Conservation (phyloP, 2,113 vertebrate species). For the Perognathus longimembris region DNA sequence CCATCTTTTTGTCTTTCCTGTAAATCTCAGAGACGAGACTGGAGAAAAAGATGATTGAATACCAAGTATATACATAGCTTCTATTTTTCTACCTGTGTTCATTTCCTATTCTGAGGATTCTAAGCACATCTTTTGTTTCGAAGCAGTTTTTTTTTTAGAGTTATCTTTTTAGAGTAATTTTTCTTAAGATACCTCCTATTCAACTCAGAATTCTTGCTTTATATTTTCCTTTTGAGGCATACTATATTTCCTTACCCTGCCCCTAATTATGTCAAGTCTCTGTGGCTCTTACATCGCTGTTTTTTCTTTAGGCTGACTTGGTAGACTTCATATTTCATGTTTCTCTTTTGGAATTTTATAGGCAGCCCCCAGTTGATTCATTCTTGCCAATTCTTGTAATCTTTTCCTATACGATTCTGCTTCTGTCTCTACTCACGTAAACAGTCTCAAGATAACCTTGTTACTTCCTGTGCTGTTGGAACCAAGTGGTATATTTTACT, state of each 20-base stretch:
- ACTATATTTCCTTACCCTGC: not conserved
- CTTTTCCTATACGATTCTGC: not conserved
- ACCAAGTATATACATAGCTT: not conserved
- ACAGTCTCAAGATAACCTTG: not conserved
- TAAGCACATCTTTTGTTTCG: conserved; percentile 20
- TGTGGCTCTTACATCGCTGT: not conserved
- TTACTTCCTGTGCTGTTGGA: not conserved
- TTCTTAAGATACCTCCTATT: not conserved
- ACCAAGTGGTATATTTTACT: not conserved
- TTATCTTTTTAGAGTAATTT: not conserved
- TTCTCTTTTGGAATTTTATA: conserved; percentile 19
- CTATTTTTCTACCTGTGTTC: conserved; percentile 1
- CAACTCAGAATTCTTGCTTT: conserved; percentile 25
- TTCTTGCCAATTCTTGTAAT: not conserved
- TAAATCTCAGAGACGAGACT: conserved; percentile 5
- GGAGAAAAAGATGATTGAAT: conserved; percentile 47
- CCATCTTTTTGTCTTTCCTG: conserved; percentile 38
- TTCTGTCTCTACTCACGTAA: not conserved
- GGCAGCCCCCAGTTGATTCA: not conserved
- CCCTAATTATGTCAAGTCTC: not conserved
- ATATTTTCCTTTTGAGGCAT: not conserved
- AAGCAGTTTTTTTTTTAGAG: conserved; percentile 30
- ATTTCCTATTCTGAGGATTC: conserved; percentile 42
- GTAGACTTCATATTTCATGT: not conserved
- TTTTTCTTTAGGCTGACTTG: not conserved